Evolutionary conservation across 2,113 vertebrate species (phyloP).

Genomic region (Cebus imitator): DNA sequence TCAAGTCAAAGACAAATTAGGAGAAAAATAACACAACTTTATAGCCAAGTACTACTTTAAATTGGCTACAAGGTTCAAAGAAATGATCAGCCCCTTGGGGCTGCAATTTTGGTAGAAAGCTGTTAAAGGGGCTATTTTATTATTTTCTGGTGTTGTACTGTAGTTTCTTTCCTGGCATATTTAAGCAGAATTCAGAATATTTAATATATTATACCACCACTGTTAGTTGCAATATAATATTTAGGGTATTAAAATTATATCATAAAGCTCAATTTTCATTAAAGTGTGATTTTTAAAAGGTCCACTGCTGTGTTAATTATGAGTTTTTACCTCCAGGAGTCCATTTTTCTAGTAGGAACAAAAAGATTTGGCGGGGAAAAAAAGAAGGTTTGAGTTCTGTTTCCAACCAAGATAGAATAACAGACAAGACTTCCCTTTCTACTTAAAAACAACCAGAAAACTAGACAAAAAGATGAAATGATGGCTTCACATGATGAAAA

Average conservation of each 20-base stretch:
- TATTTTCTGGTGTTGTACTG: background rate
- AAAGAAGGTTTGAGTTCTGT: background rate
- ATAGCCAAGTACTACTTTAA: background rate
- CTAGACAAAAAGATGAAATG: background rate
- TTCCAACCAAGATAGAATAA: background rate
- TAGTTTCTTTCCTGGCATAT: background rate
- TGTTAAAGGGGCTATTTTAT: background rate
- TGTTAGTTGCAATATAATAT: background rate
- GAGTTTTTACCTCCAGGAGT: background rate
- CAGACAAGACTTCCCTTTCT: background rate
- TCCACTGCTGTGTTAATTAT: background rate
- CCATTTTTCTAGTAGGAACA: background rate
- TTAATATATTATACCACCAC: background rate
- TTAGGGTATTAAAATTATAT: background rate
- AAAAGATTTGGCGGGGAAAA: background rate
- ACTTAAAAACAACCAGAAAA: background rate
- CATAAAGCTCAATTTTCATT: background rate
- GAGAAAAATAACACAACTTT: background rate
- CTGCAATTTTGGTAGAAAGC: background rate
- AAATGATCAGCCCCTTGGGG: background rate
- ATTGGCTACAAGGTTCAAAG: background rate
- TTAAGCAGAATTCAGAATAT: constrained; percentile 9
- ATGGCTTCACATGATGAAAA: background rate
- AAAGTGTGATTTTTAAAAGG: constrained; percentile 11
- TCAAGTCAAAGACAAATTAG: constrained; percentile 7